Evolutionary conservation across 1,140 invertebrate species (phyloP).

Genomic region (Gonioctena quinquepunctata): DNA sequence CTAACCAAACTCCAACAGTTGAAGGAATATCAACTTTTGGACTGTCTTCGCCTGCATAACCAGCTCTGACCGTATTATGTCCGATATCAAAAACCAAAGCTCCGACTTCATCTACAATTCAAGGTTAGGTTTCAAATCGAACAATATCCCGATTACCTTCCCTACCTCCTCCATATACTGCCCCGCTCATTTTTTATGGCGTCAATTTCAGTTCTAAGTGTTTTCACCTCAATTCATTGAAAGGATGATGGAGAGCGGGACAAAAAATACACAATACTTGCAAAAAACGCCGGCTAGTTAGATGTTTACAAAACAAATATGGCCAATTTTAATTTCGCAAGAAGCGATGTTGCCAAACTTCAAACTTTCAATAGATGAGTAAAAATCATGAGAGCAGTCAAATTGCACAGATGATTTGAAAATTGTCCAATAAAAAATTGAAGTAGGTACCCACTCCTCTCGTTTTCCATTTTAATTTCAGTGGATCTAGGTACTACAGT

Average conservation of each 20-base stretch:
- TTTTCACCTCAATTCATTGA: not conserved
- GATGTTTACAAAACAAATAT: too few relatives aligned
- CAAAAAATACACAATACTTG: not conserved
- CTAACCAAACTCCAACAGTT: constrained; percentile 68
- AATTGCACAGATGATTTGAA: too few relatives aligned
- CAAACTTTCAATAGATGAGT: too few relatives aligned
- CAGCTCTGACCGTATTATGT: constrained; percentile 69
- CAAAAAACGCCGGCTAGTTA: too few relatives aligned
- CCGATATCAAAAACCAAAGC: constrained; percentile 80
- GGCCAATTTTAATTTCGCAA: too few relatives aligned
- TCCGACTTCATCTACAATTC: constrained; percentile 71
- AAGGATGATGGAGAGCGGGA: not conserved
- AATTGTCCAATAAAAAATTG: too few relatives aligned
- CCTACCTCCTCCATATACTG: constrained; percentile 59
- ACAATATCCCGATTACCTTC: not conserved
- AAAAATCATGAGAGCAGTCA: too few relatives aligned
- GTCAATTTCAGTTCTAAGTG: constrained; percentile 1
- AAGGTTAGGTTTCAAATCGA: constrained; percentile 28
- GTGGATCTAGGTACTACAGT: too few relatives aligned
- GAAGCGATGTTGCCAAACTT: too few relatives aligned
- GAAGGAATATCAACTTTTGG: constrained; percentile 86
- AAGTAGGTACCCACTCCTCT: too few relatives aligned
- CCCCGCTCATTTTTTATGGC: constrained; percentile 57
- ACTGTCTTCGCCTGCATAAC: constrained; percentile 87
- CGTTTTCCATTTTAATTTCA: too few relatives aligned